Percentiles rank a stretch among this genome's conserved stretches.
These are phyloP conservation scores for Panulirus ornatus DNA, from an alignment of 1,140 invertebrate species.

Conservation along the genomic window DNA sequence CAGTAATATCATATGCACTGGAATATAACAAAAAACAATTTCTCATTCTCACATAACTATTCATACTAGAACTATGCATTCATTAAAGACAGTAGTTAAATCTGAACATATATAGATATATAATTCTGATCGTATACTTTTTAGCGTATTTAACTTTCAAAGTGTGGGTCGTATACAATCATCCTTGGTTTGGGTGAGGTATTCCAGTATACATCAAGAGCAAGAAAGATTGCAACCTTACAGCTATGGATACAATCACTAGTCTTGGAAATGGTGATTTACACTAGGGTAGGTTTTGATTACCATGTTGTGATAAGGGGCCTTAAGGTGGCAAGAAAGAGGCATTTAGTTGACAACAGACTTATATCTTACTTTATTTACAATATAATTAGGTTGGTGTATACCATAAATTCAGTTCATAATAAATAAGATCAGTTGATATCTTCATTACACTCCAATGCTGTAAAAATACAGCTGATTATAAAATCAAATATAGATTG, in stretches of 20 bases:
- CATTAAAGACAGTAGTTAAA: slow-evolving; percentile 48
- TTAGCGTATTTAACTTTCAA: slow-evolving; percentile 46
- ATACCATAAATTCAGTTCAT: background rate
- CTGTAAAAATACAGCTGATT: background rate
- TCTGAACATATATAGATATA: slow-evolving; percentile 43
- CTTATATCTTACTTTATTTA: slow-evolving; percentile 21
- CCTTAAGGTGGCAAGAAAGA: background rate
- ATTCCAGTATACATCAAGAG: slow-evolving; percentile 62
- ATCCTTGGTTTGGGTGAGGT: slow-evolving; percentile 51
- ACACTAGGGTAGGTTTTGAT: slow-evolving; percentile 42
- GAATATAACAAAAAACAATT: slow-evolving; percentile 40
- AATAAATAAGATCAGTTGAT: slow-evolving; percentile 1
- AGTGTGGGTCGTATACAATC: slow-evolving; percentile 52
- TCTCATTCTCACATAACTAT: slow-evolving; percentile 20
- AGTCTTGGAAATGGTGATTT: slow-evolving; percentile 50
- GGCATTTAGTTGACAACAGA: background rate
- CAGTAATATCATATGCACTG: slow-evolving; percentile 33
- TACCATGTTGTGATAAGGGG: slow-evolving; percentile 15
- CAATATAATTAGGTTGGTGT: background rate
- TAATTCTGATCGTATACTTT: slow-evolving; percentile 58
- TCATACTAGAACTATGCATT: slow-evolving; percentile 43
- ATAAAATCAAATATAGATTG: background rate
- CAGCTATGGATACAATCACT: slow-evolving; percentile 60
- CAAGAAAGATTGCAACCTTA: slow-evolving; percentile 49
- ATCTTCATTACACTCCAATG: background rate